Evolutionary conservation across 2,797 vertebrate species (phyloP).

Genomic region (Xerus rutilus): DNA sequence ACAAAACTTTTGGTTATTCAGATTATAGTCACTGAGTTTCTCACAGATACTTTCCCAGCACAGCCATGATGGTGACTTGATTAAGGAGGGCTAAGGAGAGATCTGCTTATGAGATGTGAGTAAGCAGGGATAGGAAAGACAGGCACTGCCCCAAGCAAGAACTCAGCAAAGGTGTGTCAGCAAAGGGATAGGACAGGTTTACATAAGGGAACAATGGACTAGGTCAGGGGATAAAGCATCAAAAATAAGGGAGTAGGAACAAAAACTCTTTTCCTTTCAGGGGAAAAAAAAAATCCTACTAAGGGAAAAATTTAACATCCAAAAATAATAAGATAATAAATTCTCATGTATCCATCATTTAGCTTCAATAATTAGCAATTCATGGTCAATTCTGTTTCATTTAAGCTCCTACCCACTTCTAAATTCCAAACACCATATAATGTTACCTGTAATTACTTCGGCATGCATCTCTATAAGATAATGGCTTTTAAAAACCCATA

Average conservation of each 20-base stretch:
- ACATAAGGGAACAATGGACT: not conserved
- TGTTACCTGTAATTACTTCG: not conserved
- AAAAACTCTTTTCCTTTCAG: not conserved
- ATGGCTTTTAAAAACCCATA: not conserved
- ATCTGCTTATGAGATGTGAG: not conserved
- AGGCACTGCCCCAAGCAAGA: constrained; percentile 38
- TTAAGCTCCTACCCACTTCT: not conserved
- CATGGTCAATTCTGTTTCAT: not conserved
- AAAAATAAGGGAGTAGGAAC: not conserved
- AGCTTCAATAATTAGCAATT: not conserved
- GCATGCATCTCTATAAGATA: not conserved
- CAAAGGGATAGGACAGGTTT: not conserved
- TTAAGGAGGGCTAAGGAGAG: constrained; percentile 54
- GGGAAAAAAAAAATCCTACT: not conserved
- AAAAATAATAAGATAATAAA: not conserved
- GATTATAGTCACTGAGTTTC: constrained; percentile 30
- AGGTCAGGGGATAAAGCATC: not conserved
- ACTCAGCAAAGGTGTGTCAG: not conserved
- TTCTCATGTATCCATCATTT: not conserved
- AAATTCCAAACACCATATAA: not conserved
- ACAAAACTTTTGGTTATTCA: constrained; percentile 17
- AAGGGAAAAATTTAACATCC: constrained; percentile 26
- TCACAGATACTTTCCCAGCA: constrained; percentile 76
- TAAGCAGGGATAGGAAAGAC: not conserved
- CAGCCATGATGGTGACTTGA: constrained; percentile 80